A percentile compares a stretch with the other conserved stretches of the same genome.
Conservation (phyloP, 2,797 vertebrate genomes). For the Lagocephalus sceleratus region DNA sequence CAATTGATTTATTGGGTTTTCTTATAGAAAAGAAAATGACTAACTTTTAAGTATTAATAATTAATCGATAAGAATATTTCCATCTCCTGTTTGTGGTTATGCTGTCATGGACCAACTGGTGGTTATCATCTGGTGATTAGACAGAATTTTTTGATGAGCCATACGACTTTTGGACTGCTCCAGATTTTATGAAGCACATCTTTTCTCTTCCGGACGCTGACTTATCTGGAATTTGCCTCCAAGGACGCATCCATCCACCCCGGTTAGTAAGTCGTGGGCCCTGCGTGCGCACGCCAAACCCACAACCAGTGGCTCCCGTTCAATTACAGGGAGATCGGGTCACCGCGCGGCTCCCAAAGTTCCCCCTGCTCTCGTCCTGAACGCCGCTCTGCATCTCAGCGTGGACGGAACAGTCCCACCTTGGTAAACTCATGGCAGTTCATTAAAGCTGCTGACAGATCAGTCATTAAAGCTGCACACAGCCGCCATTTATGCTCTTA, state of each 20-base stretch:
- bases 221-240: constrained; percentile 53
- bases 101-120: constrained; percentile 44
- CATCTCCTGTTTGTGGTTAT: not conserved
- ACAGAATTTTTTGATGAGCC: not conserved
- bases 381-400: constrained; percentile 6
- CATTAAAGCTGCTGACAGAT: constrained; percentile 69
- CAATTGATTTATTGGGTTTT: constrained; percentile 34
- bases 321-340: constrained; percentile 39
- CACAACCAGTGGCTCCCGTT: constrained; percentile 8
- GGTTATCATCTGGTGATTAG: constrained; percentile 52
- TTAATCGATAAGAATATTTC: too few relatives aligned
- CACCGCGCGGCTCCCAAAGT: constrained; percentile 17
- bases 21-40: constrained; percentile 18
- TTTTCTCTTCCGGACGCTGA: constrained; percentile 25
- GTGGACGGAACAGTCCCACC: constrained; percentile 42
- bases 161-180: too few relatives aligned
- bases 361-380: constrained; percentile 7
- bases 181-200: not conserved
- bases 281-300: constrained; percentile 37
- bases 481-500: constrained; percentile 44
- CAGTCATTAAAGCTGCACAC: constrained; percentile 50
- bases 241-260: constrained; percentile 38
- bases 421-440: constrained; percentile 41
- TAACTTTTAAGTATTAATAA: too few relatives aligned
- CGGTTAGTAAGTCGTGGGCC: constrained; percentile 13